phyloP scores from a whole-genome alignment of 1,140 invertebrate genomes.

The Lerema accius region DNA sequence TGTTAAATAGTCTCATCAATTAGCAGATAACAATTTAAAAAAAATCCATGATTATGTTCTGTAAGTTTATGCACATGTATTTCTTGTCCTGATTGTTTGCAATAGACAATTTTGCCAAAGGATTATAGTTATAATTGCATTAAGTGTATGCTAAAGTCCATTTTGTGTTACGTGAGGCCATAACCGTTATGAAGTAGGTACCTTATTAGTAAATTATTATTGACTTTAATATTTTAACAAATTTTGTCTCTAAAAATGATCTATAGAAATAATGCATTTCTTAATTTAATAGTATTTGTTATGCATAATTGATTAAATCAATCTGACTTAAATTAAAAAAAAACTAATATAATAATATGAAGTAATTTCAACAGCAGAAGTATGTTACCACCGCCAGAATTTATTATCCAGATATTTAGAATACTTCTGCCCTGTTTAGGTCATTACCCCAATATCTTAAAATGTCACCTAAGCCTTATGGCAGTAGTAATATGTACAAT shows the following conservation, averaged over 20 bases:
- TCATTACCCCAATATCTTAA: not conserved
- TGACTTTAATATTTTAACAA: not conserved
- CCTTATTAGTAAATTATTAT: not conserved
- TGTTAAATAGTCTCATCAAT: too few species aligned
- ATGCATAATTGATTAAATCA: too few species aligned
- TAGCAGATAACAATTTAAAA: too few species aligned
- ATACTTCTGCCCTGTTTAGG: not conserved
- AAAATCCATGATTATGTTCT: constrained; percentile 12
- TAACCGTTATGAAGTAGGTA: not conserved
- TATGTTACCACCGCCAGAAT: not conserved
- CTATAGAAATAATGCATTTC: not conserved
- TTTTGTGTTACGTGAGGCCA: not conserved
- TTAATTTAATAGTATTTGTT: too few species aligned
- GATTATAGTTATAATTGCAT: constrained; percentile 5
- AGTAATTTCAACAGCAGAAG: too few species aligned
- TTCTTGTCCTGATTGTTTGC: constrained; percentile 12
- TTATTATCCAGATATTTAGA: not conserved
- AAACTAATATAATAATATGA: too few species aligned
- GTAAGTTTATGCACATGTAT: constrained; percentile 4
- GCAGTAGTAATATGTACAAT: not conserved
- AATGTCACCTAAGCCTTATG: not conserved
- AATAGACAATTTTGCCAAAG: constrained; percentile 20
- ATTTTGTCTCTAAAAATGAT: not conserved
- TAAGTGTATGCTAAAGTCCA: not conserved
- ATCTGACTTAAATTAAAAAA: too few species aligned